A percentile compares a stretch with the other conserved stretches of the same genome.
Conservation (phyloP, 2,888 invertebrate genomes). For the Heliconius charithonia region DNA sequence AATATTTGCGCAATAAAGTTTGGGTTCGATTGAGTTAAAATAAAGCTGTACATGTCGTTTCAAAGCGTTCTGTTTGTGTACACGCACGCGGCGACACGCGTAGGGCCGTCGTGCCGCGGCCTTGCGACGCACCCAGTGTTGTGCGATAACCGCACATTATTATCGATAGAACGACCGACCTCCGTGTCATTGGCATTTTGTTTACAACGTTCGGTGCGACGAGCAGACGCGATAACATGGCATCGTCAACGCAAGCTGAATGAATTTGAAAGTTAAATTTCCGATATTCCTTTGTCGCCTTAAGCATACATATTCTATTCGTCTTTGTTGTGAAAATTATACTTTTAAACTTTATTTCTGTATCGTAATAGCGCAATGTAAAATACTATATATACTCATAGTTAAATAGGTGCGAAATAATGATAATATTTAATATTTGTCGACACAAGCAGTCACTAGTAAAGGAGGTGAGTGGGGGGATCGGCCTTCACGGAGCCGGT, state of each 20-base stretch:
- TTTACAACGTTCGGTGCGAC: slow-evolving; percentile 69
- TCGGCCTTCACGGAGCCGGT: slow-evolving; percentile 83
- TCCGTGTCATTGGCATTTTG: slow-evolving; percentile 80
- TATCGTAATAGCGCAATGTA: background rate
- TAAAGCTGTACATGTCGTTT: slow-evolving; percentile 57
- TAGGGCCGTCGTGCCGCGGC: slow-evolving; percentile 70
- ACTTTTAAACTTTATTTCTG: slow-evolving; percentile 22
- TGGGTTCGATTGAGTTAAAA: slow-evolving; percentile 58
- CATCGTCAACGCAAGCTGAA: slow-evolving; percentile 39
- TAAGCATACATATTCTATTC: background rate
- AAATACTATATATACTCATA: background rate
- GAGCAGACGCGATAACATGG: slow-evolving; percentile 66
- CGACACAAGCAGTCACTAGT: slow-evolving; percentile 72
- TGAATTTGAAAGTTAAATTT: slow-evolving; percentile 42
- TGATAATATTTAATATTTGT: slow-evolving; percentile 53
- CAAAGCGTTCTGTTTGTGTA: slow-evolving; percentile 57
- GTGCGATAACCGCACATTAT: slow-evolving; percentile 65
- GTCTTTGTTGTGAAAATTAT: slow-evolving; percentile 26
- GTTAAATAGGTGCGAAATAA: slow-evolving; percentile 17
- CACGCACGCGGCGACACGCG: slow-evolving; percentile 55
- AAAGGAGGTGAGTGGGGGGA: slow-evolving; percentile 68
- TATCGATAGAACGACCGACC: slow-evolving; percentile 73
- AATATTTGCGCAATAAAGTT: slow-evolving; percentile 47
- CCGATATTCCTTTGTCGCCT: slow-evolving; percentile 21
- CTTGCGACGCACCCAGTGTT: slow-evolving; percentile 76